Conservation (phyloP, 64 coral and sea anemone genomes). For the Porites lutea region DNA sequence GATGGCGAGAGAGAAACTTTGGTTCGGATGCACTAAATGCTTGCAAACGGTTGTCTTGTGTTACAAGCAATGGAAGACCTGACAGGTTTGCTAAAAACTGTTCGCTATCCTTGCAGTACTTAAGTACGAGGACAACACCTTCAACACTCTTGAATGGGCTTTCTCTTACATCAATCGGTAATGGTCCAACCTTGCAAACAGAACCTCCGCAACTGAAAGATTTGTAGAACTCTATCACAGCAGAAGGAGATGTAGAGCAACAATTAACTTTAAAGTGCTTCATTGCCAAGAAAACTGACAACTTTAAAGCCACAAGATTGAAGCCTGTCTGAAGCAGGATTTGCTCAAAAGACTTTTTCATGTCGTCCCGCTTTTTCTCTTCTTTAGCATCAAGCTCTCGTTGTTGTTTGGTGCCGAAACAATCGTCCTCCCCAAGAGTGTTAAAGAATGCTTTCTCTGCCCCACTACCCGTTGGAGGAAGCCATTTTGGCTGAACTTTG, state of each 20-base stretch:
- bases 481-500: conserved; percentile 19
- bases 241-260: neutral
- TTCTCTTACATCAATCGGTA: conserved; percentile 23
- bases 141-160: conserved; percentile 31
- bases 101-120: conserved; percentile 38
- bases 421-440: neutral
- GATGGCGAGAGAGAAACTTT: conserved; percentile 3
- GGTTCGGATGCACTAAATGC: neutral
- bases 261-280: neutral
- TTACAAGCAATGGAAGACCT: conserved; percentile 56
- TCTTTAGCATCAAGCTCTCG: neutral
- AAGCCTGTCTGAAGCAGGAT: conserved; percentile 33
- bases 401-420: neutral
- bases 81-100: conserved; percentile 16
- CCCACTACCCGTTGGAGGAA: conserved; percentile 44
- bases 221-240: conserved; percentile 43
- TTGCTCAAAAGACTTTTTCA: neutral
- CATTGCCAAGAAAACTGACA: neutral
- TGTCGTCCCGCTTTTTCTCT: neutral
- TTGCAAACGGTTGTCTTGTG: conserved; percentile 43
- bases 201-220: neutral
- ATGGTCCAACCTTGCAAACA: conserved; percentile 7
- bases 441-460: conserved; percentile 29
- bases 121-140: conserved; percentile 22
- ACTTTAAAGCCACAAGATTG: conserved; percentile 22